These are phyloP conservation scores for Rhagium mordax DNA, from an alignment of 2,888 invertebrate genomes.

Conservation along the genomic window DNA sequence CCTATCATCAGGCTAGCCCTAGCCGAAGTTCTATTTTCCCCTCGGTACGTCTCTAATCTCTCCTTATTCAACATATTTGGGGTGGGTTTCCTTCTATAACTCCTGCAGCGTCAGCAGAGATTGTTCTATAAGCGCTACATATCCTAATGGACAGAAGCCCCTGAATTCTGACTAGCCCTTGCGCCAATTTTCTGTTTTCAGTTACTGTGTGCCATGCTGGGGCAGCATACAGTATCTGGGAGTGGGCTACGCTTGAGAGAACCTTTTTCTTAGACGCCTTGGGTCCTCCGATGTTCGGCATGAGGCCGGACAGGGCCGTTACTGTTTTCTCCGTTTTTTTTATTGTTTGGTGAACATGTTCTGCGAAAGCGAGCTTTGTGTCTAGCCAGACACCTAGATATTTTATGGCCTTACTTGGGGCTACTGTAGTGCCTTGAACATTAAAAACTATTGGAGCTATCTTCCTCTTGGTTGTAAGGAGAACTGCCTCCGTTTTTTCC, in stretches of 20 bases:
- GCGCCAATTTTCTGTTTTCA: background rate
- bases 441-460: background rate
- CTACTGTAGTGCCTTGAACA: background rate
- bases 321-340: slow-evolving; percentile 13
- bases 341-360: background rate
- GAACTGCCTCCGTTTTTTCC: background rate
- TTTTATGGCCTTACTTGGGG: background rate
- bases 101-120: background rate
- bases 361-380: slow-evolving; percentile 9
- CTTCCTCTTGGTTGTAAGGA: background rate
- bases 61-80: background rate
- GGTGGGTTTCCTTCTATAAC: background rate
- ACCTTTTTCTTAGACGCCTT: too few relatives aligned
- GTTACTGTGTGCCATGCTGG: too few relatives aligned
- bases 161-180: background rate
- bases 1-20: too few relatives aligned
- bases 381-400: slow-evolving; percentile 13
- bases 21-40: too few relatives aligned
- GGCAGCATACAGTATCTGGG: background rate
- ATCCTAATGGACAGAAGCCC: background rate
- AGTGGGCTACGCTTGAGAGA: background rate
- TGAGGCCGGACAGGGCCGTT: too few relatives aligned
- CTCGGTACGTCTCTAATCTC: background rate
- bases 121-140: background rate
- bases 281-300: too few relatives aligned